Conservation (phyloP, 37 sponge, comb jelly and placozoan species). For the Hormiphora californensis region DNA sequence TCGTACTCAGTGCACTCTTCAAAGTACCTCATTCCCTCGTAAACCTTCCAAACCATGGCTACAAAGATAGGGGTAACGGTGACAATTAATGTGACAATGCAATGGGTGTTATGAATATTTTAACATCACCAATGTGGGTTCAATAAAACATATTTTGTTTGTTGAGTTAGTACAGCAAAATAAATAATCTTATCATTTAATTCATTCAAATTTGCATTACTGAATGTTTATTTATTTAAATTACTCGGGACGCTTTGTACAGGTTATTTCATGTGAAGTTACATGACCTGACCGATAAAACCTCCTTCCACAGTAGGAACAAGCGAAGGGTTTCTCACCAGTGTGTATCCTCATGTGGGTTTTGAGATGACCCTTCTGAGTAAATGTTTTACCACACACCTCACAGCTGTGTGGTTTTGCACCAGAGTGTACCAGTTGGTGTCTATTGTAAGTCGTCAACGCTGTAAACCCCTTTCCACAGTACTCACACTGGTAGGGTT, state of each 20-base stretch:
- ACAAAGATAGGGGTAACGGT: too few relatives aligned
- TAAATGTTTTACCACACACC: conserved; percentile 10
- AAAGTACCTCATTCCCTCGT: too few relatives aligned
- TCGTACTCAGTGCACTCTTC: too few relatives aligned
- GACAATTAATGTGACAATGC: too few relatives aligned
- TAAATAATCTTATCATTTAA: too few relatives aligned
- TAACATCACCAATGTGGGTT: too few relatives aligned
- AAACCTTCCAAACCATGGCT: too few relatives aligned
- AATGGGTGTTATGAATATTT: too few relatives aligned
- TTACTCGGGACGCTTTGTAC: neutral
- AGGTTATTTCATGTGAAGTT: neutral
- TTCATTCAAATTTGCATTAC: too few relatives aligned
- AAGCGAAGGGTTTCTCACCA: conserved; percentile 31
- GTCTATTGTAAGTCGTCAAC: neutral
- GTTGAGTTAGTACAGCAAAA: too few relatives aligned
- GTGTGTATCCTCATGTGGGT: conserved; percentile 28
- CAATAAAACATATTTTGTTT: too few relatives aligned
- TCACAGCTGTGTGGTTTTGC: conserved; percentile 4
- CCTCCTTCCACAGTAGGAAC: neutral
- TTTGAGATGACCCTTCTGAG: neutral
- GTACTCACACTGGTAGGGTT: conserved; percentile 13
- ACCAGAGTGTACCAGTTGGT: neutral
- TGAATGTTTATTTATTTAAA: too few relatives aligned
- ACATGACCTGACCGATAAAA: neutral
- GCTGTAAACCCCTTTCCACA: conserved; percentile 10